Base-by-base conservation (phyloP, 2,888 invertebrate species). In the Acholoe squamosa region DNA sequence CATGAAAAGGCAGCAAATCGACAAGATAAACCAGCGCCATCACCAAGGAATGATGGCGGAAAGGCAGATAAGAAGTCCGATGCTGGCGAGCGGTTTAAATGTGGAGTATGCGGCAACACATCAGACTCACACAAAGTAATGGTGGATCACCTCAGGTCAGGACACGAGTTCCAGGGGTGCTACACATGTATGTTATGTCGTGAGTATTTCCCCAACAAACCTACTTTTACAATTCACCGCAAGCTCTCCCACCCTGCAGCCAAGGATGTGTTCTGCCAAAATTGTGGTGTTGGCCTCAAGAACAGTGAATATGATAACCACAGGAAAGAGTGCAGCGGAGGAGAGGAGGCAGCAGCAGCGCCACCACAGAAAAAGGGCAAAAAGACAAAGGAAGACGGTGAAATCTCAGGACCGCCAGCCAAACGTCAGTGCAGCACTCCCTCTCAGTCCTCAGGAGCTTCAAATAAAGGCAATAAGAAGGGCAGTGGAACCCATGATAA, bases 201-300 rank as follows among this genome's bases (percentile, higher is more conserved):
- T 12, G 89, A 89, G 67, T 89, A 89, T 33, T 89, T 89, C 71
- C 89, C 89, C 33, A 89, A 89, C 67, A 61, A 67, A n/a, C 61
- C 67, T 28, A 89, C 67, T 5, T 89, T 67, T 33, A 61, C 71
- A 14, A 89, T 89, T 1, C 89, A 89, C 89, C 67, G 67, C 25
- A 61, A 67, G n/a, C 89, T 89, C n/a, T 89, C 67, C 67, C 89
- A 89, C 33, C 61, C 61, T 3, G 22, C 12, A 34, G 67, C 67
- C 67, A 67, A 10, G 67, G 89, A 67, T 25, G 28, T 86, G 16
- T 31, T 67, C 12, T 61, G 67, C 43, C 34, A 67, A 25, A 67
- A 31, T 22, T 61, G 89, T 67, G 67, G 71, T 16, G 89, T 89
- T 14, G 61, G 61, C 22, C 34, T 67, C 34, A 67, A 67, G 34